Percentiles rank a stretch among this genome's conserved stretches.
Conservation (phyloP, 2,797 vertebrate genomes). For the Pampus argenteus region DNA sequence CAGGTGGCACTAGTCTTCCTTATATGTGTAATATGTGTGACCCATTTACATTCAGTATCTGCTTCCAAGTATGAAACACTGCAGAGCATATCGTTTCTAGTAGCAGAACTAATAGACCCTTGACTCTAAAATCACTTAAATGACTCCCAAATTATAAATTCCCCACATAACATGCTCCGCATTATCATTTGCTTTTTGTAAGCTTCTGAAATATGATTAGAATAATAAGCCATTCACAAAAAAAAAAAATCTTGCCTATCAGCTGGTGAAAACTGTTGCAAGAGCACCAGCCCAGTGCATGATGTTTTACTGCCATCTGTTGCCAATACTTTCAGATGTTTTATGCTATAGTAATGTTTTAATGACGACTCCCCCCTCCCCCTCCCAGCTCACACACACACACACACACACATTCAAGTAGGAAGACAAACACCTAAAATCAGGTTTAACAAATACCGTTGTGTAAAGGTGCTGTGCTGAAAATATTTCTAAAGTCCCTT, state of each 20-base stretch:
- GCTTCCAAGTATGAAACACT: conserved; percentile 42
- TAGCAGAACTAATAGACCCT: conserved; percentile 46
- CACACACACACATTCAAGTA: conserved; percentile 32
- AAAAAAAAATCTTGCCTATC: conserved; percentile 35
- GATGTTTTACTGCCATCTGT: conserved; percentile 96
- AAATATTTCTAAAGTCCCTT: conserved; percentile 65
- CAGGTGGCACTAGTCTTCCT: conserved; percentile 40
- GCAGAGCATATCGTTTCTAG: conserved; percentile 16
- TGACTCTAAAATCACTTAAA: conserved; percentile 48
- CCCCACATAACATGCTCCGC: conserved; percentile 30
- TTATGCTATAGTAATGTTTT: conserved; percentile 78
- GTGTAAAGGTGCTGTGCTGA: conserved; percentile 62
- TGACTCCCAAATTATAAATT: conserved; percentile 57
- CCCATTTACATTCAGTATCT: conserved; percentile 48
- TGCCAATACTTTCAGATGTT: conserved; percentile 81
- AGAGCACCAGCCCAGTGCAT: conserved; percentile 63
- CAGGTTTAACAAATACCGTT: conserved; percentile 73
- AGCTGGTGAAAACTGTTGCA: conserved; percentile 60
- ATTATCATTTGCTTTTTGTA: conserved; percentile 54
- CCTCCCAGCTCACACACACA: conserved; percentile 5
- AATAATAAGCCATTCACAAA: conserved; percentile 55
- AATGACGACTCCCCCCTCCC: conserved; percentile 60
- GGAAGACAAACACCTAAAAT: conserved; percentile 57
- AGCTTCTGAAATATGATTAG: conserved; percentile 54
- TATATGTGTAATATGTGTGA: conserved; percentile 44